Percentiles rank a stretch among this genome's conserved stretches.
phyloP scores from a whole-genome alignment of 2,888 invertebrate species.

The Galerucella pusilla region DNA sequence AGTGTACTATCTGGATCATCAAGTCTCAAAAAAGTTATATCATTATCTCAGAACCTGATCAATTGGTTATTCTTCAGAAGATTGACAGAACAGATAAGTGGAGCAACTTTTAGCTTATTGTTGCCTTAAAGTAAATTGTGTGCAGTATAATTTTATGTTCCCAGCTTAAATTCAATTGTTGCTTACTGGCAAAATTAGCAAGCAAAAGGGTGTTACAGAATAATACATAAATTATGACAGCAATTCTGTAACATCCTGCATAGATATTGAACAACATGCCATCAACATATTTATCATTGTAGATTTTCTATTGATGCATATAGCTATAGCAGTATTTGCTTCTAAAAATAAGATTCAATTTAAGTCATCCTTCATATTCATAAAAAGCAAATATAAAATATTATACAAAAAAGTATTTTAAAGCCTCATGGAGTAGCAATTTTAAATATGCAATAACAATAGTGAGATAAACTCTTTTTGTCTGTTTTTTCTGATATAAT shows the following conservation, averaged over 20 bases:
- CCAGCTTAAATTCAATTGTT: not conserved
- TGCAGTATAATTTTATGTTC: constrained; percentile 1
- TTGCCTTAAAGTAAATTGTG: constrained; percentile 1
- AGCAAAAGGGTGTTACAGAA: constrained; percentile 2
- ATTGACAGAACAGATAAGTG: constrained; percentile 5
- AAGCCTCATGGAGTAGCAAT: no score
- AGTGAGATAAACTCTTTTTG: no score
- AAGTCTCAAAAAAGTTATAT: constrained; percentile 22
- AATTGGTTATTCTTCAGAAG: constrained; percentile 3
- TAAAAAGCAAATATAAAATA: not conserved
- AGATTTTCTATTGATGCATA: not conserved
- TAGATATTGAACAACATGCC: not conserved
- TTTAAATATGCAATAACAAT: no score
- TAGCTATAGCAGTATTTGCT: not conserved
- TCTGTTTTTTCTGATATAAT: no score
- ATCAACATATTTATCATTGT: not conserved
- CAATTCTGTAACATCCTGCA: constrained; percentile 1
- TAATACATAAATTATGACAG: not conserved
- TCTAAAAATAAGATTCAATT: not conserved
- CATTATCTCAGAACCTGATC: constrained; percentile 30
- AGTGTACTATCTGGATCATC: not conserved
- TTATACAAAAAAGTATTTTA: not conserved
- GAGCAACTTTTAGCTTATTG: constrained; percentile 1
- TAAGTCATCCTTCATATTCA: not conserved
- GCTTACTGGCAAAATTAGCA: not conserved